Base-by-base conservation (phyloP, 2,113 vertebrate species). In the Aphyosemion australe region DNA sequence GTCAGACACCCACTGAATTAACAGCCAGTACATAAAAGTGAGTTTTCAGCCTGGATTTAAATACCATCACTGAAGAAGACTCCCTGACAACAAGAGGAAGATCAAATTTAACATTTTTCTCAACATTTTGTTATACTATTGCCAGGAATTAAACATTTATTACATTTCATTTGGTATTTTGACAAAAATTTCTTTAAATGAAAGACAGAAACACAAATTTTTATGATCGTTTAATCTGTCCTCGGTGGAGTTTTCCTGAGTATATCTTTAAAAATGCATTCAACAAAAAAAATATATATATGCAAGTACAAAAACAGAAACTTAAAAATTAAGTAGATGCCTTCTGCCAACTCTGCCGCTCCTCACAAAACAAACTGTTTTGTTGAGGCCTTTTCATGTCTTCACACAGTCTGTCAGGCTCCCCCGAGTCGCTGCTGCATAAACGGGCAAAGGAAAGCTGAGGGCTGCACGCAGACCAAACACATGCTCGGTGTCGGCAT, bases 321-420 rank as follows among this genome's bases (percentile, higher is more conserved):
- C 15, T 66, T 80, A 10, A 76, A 79, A 75, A 83, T 80, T 70
- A 79, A 85, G 46, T 10, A 18, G 26, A 64, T 85, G 66, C 61
- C 63, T 66, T 49, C 48, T 61, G 56, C 52, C 64, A 13, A 16
- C 61, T 79, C 65, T 54, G 61, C 63, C 34, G 58, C 61, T 80
- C 48, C 76, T 65, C 46, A 39, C 69, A 66, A 87, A 87, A 83
- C 79, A 82, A 86, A 84, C 68, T 76, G 74, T 87, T 88, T 73
- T 81, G 74, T 78, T 20, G 65, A 82, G 70, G 66, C 57, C 71
- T 80, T 69, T 84, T 84, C 76, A 75, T 69, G 61, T 83, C 64
- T 83, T 75, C 66, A 52, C 56, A 46, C 68, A 72, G 81, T 61
- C 71, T 76, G 60, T 47, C 72, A 65, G 59, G 60, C 69, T 85